Percentiles rank a stretch among this genome's conserved stretches.
phyloP scores from a whole-genome alignment of 2,797 vertebrate species.

The Melanotaenia nigrans region DNA sequence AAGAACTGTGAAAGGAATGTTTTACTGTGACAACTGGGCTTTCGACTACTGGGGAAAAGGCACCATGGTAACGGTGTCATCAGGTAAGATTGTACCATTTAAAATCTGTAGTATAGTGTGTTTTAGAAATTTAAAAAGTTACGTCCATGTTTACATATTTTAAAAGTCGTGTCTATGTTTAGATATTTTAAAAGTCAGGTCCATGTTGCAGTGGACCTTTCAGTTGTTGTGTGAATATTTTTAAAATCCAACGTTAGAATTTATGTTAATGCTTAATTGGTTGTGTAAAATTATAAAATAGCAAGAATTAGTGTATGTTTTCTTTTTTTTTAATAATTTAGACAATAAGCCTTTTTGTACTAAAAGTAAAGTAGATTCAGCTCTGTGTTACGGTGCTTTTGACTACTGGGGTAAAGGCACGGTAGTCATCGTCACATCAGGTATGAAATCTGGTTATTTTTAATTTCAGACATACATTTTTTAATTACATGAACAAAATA shows the following conservation, averaged over 20 bases:
- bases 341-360: no score
- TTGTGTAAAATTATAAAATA: no score
- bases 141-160: no score
- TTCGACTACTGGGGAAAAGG: constrained; percentile 80
- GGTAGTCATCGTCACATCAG: constrained; percentile 70
- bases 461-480: neutral
- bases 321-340: no score
- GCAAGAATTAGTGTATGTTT: no score
- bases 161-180: no score
- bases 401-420: constrained; percentile 78
- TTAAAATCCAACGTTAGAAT: no score
- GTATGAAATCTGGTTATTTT: constrained; percentile 42
- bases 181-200: no score
- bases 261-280: no score
- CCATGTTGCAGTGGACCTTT: no score
- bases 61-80: constrained; percentile 71
- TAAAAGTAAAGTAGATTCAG: no score
- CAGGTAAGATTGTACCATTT: constrained; percentile 58
- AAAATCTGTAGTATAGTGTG: neutral
- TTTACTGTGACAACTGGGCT: constrained; percentile 59
- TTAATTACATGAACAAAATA: neutral
- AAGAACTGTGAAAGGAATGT: neutral
- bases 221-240: no score
- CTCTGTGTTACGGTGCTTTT: constrained; percentile 60
- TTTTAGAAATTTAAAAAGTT: neutral